These are phyloP conservation scores for Taxidea taxus DNA, from an alignment of 2,113 vertebrate species.

Conservation along the genomic window DNA sequence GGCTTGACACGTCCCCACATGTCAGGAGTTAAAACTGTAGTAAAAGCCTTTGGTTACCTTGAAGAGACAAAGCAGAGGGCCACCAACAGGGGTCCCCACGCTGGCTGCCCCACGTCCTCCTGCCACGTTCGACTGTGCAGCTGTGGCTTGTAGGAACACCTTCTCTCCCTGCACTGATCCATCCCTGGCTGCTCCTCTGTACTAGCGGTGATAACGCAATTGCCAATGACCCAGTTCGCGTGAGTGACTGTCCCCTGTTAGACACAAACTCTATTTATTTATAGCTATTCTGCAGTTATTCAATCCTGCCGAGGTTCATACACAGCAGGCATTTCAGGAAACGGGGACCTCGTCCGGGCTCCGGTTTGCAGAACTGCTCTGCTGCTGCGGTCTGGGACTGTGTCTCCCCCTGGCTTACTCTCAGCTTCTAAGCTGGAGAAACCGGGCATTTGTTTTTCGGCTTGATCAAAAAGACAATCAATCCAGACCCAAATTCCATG, in stretches of 20 bases:
- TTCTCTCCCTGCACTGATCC: fast-evolving
- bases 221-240: fast-evolving
- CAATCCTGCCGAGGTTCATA: fast-evolving
- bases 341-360: background rate
- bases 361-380: background rate
- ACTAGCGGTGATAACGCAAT: fast-evolving
- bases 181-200: background rate
- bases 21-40: no score
- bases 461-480: background rate
- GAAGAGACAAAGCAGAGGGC: no score
- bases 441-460: fast-evolving
- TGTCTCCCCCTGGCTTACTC: fast-evolving
- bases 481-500: no score
- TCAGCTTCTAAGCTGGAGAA: background rate
- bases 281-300: fast-evolving
- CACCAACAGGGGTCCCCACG: no score
- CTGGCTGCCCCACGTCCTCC: background rate
- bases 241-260: no score
- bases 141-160: background rate
- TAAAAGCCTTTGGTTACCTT: no score
- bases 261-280: no score
- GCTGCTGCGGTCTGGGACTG: fast-evolving
- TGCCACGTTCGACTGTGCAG: fast-evolving
- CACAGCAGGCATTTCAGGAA: background rate
- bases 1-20: background rate